Conservation (phyloP, 2,888 invertebrate genomes). For the Geophilus truncorum region DNA sequence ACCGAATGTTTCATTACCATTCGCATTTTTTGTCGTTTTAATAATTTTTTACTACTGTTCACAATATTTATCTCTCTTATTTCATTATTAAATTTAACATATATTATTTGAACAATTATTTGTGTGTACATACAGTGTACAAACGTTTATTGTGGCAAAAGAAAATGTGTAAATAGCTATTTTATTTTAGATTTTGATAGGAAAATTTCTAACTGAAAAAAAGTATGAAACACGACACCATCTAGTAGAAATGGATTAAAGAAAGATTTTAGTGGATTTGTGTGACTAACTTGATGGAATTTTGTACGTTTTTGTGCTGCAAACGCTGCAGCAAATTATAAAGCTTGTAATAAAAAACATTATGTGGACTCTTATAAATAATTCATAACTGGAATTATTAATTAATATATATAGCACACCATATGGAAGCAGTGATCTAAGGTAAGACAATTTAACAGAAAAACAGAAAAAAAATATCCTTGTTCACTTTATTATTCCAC, state of each 20-base stretch:
- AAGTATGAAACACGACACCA: neutral
- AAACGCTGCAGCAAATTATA: neutral
- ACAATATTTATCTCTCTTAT: neutral
- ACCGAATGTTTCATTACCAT: neutral
- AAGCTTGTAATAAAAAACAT: conserved; percentile 16
- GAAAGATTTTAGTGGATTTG: neutral
- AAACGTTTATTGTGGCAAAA: neutral
- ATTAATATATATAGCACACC: too few species aligned
- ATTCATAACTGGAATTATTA: too few species aligned
- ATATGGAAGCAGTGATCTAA: too few species aligned
- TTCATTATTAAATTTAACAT: neutral
- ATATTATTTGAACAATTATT: neutral
- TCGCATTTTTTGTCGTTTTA: neutral
- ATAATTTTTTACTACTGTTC: neutral
- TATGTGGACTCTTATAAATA: too few species aligned
- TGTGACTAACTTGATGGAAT: neutral
- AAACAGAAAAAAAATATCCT: too few species aligned
- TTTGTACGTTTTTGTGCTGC: conserved; percentile 2
- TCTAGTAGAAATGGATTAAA: neutral
- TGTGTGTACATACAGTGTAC: conserved; percentile 12
- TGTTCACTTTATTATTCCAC: too few species aligned
- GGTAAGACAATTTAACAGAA: too few species aligned
- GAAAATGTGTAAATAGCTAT: neutral
- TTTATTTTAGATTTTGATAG: neutral
- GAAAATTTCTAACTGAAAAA: neutral